Base-by-base conservation (phyloP, 2,888 invertebrate species). In the Platycheirus rosarum region DNA sequence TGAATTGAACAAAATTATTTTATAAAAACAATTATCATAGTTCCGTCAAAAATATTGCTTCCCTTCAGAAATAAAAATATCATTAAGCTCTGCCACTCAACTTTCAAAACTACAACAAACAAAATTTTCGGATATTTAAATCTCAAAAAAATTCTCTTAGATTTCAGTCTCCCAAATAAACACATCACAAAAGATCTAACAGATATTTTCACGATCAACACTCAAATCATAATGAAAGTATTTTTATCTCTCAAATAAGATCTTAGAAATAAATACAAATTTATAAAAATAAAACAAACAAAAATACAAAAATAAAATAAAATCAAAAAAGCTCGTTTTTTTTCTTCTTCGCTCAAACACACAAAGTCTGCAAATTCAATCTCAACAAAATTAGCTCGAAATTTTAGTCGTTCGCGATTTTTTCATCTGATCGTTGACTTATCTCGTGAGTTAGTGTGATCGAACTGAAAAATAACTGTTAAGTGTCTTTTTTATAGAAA, bases 371-470 rank as follows among this genome's bases (percentile, higher is more conserved):
- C 69, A 65, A 71, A 82, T 82, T 82, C 53, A 46, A 68, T 77
- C 63, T 55, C 40, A 16, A 35, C 68, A 62, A 76, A 73, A 77
- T 77, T 69, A 77, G 71, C 77, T 68, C 13, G n/a, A 16, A 66
- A 62, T 49, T 68, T 82, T 57, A 82, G 82, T 82, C 77, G 51
- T 68, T 77, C 77, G 77, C 77, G 82, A 77, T 77, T 82, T 77
- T 82, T 82, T 68, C 77, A 49, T 68, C 82, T 63, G 77, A 77
- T 57, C 71, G 82, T 71, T 76, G 48, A 76, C 49, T 62, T 46
- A 48, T 70, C 29, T 6, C 66, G 69, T 51, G 44, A 57, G 49
- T 48, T 29, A 14, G 44, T 48, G 14, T 18, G n/a, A n/a, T n/a
- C n/a, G n/a, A n/a, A n/a, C n/a, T n/a, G n/a, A n/a, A 20, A 23